Base-by-base conservation (phyloP, 2,888 invertebrate species). In the Diarsia rubi region DNA sequence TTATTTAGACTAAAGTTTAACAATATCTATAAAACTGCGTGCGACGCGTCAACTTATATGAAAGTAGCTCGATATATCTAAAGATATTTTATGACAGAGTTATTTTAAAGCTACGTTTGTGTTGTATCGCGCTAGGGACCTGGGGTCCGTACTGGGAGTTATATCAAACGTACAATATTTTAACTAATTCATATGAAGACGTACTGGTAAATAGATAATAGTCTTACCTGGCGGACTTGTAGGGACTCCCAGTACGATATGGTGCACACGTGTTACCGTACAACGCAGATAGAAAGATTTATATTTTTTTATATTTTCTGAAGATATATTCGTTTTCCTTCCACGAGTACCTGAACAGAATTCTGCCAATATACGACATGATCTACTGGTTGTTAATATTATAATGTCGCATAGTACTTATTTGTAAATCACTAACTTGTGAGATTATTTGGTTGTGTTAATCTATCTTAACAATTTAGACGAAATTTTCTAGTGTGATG, bases 401-500 rank as follows among this genome's bases (percentile, higher is more conserved):
- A 78, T 78, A 83, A 86, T 75, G 71, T 76, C 75, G 78, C 83
- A 86, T 86, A 86, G 78, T 79, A 88, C 80, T 89, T 91, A 89
- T 82, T 89, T 91, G 88, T 93, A 90, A 88, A 90, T 91, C 92
- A 94, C 94, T 93, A 93, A 94, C 94, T 92, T 90, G 95, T 93
- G 96, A 95, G 95, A 95, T 95, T 93, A 94, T 94, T 95, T 93
- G 95, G 96, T 96, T 96, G 96, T 96, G 96, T 95, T 82, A 77
- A 77, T 80, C 84, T 94, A 93, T 92, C 88, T 91, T 93, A 93
- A 94, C 92, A 93, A 90, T 88, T 89, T 94, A 93, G 93, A 91
- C 84, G 90, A 94, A 82, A 91, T 91, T 91, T 91, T 92, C 89
- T 92, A 92, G 88, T 84, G 78, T 88, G 88, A 80, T 88, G 88